These are phyloP conservation scores for Cydia splendana DNA, from an alignment of 1,140 invertebrate species.

Conservation along the genomic window DNA sequence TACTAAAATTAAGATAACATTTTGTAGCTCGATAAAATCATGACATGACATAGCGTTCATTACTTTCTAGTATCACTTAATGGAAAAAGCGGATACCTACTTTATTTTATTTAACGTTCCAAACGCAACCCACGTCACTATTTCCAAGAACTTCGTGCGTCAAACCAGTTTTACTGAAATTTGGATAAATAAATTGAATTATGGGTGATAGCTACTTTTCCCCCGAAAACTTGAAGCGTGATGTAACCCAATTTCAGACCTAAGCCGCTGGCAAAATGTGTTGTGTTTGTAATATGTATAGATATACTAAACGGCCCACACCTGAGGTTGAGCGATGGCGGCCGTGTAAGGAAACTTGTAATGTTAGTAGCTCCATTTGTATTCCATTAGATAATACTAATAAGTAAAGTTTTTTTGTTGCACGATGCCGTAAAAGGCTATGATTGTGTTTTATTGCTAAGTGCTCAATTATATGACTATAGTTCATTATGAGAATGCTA, in stretches of 20 bases:
- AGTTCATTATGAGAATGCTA: slow-evolving; percentile 16
- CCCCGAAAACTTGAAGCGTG: slow-evolving; percentile 10
- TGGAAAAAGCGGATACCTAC: no score
- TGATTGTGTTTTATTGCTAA: slow-evolving; percentile 19
- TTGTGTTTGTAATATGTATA: slow-evolving; percentile 2
- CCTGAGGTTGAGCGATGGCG: slow-evolving; percentile 16
- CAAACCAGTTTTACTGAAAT: neutral
- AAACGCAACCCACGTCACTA: no score
- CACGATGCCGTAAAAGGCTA: neutral
- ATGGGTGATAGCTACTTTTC: neutral
- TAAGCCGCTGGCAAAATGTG: neutral
- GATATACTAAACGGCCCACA: slow-evolving; percentile 13
- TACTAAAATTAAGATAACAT: no score
- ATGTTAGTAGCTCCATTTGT: slow-evolving; percentile 17
- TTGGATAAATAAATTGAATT: neutral
- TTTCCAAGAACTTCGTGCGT: neutral
- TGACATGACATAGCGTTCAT: no score
- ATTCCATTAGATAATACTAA: slow-evolving; percentile 26
- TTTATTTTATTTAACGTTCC: no score
- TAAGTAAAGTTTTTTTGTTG: neutral
- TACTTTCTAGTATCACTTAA: no score
- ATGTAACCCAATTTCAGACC: slow-evolving; percentile 9
- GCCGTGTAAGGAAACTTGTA: slow-evolving; percentile 27
- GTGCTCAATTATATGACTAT: slow-evolving; percentile 10
- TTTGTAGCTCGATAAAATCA: no score